These are phyloP conservation scores for Labeo catla DNA, from an alignment of 2,113 vertebrate genomes.

Conservation along the genomic window DNA sequence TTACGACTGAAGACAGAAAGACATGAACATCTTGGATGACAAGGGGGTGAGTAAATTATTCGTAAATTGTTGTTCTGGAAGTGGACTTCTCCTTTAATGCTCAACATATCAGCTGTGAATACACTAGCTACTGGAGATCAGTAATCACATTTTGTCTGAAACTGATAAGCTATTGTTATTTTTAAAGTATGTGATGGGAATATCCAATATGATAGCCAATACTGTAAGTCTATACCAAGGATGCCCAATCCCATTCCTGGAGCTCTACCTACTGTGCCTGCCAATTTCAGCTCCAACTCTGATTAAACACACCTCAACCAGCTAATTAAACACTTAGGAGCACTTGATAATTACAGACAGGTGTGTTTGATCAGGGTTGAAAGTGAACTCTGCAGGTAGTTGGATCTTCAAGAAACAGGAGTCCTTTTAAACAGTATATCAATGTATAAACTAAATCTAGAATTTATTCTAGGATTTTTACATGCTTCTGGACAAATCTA, in stretches of 20 bases:
- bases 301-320: no score
- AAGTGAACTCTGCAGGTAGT: no score
- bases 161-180: background rate
- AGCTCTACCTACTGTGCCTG: no score
- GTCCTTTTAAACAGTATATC: background rate
- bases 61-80: no score
- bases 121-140: background rate
- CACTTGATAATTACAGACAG: no score
- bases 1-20: no score
- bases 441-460: background rate
- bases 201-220: background rate
- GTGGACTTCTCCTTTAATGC: background rate
- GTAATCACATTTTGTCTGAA: background rate
- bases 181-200: background rate
- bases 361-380: no score
- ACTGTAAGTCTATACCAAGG: background rate
- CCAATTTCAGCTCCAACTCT: no score
- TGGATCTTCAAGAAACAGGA: no score
- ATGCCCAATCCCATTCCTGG: background rate
- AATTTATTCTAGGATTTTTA: background rate
- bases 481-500: background rate
- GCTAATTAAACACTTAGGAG: no score
- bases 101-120: constrained; percentile 3
- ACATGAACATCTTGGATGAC: no score
- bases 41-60: no score